Conservation (phyloP, 2,888 invertebrate genomes). For the Chloroclysta siterata region DNA sequence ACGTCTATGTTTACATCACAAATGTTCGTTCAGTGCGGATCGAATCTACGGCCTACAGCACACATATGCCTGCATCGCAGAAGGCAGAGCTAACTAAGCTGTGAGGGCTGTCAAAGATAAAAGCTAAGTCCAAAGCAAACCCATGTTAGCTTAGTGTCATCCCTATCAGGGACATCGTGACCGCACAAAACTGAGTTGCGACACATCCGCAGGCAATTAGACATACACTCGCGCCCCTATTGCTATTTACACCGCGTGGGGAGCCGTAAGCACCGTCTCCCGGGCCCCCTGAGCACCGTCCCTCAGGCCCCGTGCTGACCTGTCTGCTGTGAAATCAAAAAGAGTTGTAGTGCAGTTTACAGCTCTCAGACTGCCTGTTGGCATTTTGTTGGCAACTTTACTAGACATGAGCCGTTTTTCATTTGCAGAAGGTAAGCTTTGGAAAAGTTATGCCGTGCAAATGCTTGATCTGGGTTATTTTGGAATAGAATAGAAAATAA, state of each 20-base stretch:
- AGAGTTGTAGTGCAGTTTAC: slow-evolving; percentile 28
- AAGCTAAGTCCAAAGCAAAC: neutral
- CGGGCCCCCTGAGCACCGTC: slow-evolving; percentile 1
- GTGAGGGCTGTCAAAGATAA: neutral
- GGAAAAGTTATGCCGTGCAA: neutral
- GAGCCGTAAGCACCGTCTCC: slow-evolving; percentile 39
- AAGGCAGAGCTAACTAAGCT: no score
- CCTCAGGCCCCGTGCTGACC: slow-evolving; percentile 31
- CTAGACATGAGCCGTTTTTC: slow-evolving; percentile 4
- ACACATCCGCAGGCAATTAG: slow-evolving; percentile 66
- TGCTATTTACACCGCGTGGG: slow-evolving; percentile 47
- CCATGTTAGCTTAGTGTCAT: slow-evolving; percentile 20
- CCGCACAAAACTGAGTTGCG: slow-evolving; percentile 57
- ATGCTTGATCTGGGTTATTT: neutral
- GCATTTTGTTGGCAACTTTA: slow-evolving; percentile 14
- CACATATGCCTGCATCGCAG: neutral
- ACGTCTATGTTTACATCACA: no score
- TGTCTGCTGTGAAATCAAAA: slow-evolving; percentile 33
- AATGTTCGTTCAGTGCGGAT: no score
- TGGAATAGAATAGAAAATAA: neutral
- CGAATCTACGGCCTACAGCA: neutral
- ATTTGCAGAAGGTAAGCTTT: neutral
- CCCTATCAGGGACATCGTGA: slow-evolving; percentile 49
- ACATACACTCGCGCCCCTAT: slow-evolving; percentile 56
- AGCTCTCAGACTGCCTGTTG: slow-evolving; percentile 1